A percentile compares a stretch with the other conserved stretches of the same genome.
Evolutionary conservation across 2,888 invertebrate species (phyloP).

Genomic region (Callyntrura sp.): DNA sequence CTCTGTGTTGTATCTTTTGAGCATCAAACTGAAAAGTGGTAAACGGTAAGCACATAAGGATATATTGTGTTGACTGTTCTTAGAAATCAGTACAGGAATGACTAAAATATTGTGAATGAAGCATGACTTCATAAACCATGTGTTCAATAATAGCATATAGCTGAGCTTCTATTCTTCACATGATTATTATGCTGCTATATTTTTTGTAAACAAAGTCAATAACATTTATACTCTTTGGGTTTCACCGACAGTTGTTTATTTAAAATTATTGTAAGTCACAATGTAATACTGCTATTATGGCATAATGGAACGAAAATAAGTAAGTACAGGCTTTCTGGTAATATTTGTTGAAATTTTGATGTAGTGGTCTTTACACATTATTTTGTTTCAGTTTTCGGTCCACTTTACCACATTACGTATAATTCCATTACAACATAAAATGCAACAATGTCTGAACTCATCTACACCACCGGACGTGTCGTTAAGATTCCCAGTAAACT

Average conservation of each 20-base stretch:
- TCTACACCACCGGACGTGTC: slow-evolving; percentile 79
- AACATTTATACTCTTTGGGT: too few relatives aligned
- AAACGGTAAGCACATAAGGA: slow-evolving; percentile 10
- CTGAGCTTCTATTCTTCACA: background rate
- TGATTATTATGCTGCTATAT: too few relatives aligned
- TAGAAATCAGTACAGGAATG: background rate
- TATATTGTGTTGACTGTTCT: background rate
- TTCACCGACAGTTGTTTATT: background rate
- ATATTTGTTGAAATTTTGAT: too few relatives aligned
- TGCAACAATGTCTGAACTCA: slow-evolving; percentile 51
- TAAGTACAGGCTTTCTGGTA: too few relatives aligned
- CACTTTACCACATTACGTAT: too few relatives aligned
- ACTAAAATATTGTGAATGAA: slow-evolving; percentile 28
- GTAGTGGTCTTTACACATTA: too few relatives aligned
- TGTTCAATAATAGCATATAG: slow-evolving; percentile 44
- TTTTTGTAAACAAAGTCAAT: too few relatives aligned
- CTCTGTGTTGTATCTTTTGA: background rate
- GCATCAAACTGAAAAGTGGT: background rate
- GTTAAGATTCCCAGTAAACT: slow-evolving; percentile 81
- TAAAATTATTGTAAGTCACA: too few relatives aligned
- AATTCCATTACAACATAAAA: too few relatives aligned
- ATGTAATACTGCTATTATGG: too few relatives aligned
- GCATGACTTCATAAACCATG: slow-evolving; percentile 67
- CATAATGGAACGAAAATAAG: too few relatives aligned
- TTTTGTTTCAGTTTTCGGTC: too few relatives aligned